Conservation (phyloP, 1,140 invertebrate genomes). For the Argopecten irradians region DNA sequence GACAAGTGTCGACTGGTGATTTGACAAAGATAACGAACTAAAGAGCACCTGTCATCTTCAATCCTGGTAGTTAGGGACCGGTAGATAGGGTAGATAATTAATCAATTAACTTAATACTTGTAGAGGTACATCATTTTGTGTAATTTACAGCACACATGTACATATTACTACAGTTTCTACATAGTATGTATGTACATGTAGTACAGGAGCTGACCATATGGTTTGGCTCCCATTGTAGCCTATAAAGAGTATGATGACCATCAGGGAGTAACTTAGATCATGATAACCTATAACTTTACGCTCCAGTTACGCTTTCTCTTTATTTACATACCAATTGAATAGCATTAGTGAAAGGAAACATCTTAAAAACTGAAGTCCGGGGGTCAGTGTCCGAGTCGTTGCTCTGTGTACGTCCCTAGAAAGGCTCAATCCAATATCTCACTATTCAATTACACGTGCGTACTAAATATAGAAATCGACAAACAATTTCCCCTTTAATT, state of each 20-base stretch:
- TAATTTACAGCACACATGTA: no score
- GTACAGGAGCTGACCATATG: no score
- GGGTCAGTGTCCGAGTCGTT: neutral
- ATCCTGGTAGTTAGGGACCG: neutral
- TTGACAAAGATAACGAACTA: neutral
- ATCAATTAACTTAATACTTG: no score
- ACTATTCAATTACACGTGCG: neutral
- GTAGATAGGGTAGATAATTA: neutral
- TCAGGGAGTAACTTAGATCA: neutral
- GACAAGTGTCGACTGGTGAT: neutral
- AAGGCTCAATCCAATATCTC: neutral
- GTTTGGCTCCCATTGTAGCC: neutral
- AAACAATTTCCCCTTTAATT: neutral
- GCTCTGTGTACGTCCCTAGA: neutral
- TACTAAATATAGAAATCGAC: neutral
- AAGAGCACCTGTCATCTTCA: neutral
- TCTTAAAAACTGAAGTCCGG: neutral
- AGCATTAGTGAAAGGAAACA: neutral
- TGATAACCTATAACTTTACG: constrained; percentile 15
- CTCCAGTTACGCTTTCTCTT: neutral
- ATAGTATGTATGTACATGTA: no score
- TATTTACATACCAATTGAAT: constrained; percentile 1
- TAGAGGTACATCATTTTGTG: no score
- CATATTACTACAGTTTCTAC: no score
- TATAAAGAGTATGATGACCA: neutral